Percentiles rank a stretch among this genome's conserved stretches.
These are phyloP conservation scores for Eudyptes chrysolophus DNA, from an alignment of 2,113 vertebrate genomes.

Conservation along the genomic window DNA sequence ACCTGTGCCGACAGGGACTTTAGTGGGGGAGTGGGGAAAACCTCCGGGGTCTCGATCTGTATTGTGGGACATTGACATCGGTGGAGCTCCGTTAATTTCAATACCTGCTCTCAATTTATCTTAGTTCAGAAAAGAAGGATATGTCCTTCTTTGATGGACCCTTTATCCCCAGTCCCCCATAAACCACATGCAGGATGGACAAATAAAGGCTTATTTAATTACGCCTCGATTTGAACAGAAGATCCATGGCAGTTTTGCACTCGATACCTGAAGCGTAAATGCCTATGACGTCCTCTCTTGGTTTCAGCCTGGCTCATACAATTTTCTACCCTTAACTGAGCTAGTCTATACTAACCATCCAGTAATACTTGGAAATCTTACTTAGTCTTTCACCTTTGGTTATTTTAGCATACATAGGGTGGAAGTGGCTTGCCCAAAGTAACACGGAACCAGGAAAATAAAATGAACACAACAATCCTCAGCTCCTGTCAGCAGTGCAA, in stretches of 20 bases:
- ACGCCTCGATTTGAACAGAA: background rate
- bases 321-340: background rate
- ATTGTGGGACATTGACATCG: background rate
- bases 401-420: background rate
- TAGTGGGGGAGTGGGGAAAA: background rate
- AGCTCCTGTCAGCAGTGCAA: background rate
- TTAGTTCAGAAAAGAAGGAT: background rate
- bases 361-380: background rate
- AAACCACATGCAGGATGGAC: background rate
- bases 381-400: background rate
- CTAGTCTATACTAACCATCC: background rate
- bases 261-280: background rate
- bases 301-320: background rate
- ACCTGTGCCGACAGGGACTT: background rate
- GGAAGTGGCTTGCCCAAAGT: background rate
- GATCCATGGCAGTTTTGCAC: background rate
- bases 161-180: background rate
- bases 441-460: background rate
- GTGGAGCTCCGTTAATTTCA: background rate
- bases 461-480: background rate
- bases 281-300: background rate
- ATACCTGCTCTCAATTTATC: background rate
- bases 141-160: background rate
- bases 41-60: accelerated
- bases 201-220: background rate